Conservation (phyloP, 2,113 vertebrate species). For the Recurvirostra avosetta region DNA sequence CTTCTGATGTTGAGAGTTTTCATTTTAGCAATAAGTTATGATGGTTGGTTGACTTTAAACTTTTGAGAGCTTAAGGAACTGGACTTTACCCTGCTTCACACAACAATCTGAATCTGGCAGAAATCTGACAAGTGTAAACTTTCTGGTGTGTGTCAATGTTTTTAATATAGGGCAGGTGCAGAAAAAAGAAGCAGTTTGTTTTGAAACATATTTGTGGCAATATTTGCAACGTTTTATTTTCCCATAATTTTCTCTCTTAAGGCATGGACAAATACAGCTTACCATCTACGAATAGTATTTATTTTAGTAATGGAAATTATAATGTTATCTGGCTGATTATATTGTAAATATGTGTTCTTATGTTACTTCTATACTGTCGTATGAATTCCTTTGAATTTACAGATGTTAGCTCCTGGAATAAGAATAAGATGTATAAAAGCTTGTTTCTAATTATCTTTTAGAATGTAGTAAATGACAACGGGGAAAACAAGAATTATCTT, state of each 20-base stretch:
- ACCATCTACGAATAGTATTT: neutral
- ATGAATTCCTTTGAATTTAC: neutral
- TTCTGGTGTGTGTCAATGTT: neutral
- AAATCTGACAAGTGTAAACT: neutral
- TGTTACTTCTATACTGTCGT: neutral
- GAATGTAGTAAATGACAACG: neutral
- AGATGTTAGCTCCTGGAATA: neutral
- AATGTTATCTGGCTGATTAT: neutral
- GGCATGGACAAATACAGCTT: neutral
- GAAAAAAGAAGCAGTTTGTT: slow-evolving; percentile 3
- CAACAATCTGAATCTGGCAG: neutral
- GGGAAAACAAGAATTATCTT: neutral
- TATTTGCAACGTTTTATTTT: neutral
- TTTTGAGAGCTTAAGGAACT: neutral
- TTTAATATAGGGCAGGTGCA: neutral
- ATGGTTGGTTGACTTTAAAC: neutral
- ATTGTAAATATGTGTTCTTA: neutral
- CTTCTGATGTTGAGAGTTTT: neutral
- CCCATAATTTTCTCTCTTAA: neutral
- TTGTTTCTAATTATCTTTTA: neutral
- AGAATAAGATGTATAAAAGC: neutral
- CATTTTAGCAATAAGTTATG: neutral
- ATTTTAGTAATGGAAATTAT: neutral
- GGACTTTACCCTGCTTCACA: neutral
- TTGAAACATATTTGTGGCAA: neutral